Evolutionary conservation across 2,888 invertebrate genomes (phyloP), one percentile per base, ranked within the genome.

Genomic region (Diplazon laetatorius): DNA sequence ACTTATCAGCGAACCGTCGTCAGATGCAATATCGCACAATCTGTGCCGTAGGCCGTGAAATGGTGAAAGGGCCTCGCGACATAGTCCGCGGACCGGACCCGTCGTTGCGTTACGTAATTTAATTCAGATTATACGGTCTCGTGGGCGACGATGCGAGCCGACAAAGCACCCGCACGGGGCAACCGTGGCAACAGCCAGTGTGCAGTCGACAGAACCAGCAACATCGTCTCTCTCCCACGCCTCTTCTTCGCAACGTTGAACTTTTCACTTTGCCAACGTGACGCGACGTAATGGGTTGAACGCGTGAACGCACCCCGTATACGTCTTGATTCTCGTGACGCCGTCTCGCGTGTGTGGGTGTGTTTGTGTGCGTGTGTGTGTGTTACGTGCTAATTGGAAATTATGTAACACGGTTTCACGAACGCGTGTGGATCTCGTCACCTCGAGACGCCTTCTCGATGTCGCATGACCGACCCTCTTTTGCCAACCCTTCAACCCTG

Each of bases 101-200:
- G 63, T 44, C 66, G 62, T 68, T 76, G 73, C 78, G 80, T 76
- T 76, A n/a, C 52, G 50, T 78, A 76, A 78, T 81, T 76, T 46
- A 78, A 81, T 78, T 81, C 68, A 68, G 57, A 78, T 74, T 66
- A 71, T 52, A 71, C 39, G 72, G 66, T 80, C 68, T 73, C 70
- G 50, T 69, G 71, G 66, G 71, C 76, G 75, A 76, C 60, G 69
- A 20, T 57, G 62, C 63, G 18, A 66, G 55, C 60, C 75, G 66
- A 75, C 74, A 77, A 75, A 75, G 77, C n/a, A 75, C 48, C 70
- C n/a, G 37, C 57, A 59, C 16, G 25, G 14, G 30, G 39, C 39
- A 8, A 10, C 39, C 12, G 39, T 39, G 2, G 39, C 39, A 12
- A 12, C 39, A 39, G 39, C 39, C 2, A 10, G 1, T 2, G 42